phyloP scores from a whole-genome alignment of 2,888 invertebrate species.

The Odontocolon sp. region DNA sequence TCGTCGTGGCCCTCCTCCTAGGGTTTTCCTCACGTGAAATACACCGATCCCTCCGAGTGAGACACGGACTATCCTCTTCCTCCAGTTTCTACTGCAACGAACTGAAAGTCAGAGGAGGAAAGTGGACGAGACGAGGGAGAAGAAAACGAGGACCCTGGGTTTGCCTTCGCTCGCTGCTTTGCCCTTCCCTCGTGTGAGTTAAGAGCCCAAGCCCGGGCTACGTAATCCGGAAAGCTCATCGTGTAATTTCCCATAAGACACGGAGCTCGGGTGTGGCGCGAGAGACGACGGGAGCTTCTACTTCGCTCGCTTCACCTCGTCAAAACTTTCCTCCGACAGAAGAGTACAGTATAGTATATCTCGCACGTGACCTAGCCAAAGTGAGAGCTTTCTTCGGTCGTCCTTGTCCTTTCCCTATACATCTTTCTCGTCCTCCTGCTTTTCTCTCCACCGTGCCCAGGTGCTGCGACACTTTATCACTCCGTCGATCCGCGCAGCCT shows the following conservation, averaged over 20 bases:
- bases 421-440: conserved; percentile 18
- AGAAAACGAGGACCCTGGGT: conserved; percentile 2
- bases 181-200: conserved; percentile 60
- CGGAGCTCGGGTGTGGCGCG: conserved; percentile 10
- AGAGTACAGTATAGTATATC: too few relatives aligned
- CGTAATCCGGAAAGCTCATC: conserved; percentile 70
- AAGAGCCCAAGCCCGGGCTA: conserved; percentile 47
- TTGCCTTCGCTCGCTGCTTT: conserved; percentile 12
- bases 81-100: too few relatives aligned
- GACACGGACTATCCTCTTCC: too few relatives aligned
- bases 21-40: conserved; percentile 35
- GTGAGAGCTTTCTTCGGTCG: conserved; percentile 62
- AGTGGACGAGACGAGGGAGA: background rate
- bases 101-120: conserved; percentile 5
- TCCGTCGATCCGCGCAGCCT: conserved; percentile 29
- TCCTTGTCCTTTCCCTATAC: conserved; percentile 39
- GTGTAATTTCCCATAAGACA: conserved; percentile 78
- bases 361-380: conserved; percentile 40
- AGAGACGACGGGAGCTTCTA: conserved; percentile 48
- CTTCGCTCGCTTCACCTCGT: conserved; percentile 56
- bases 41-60: conserved; percentile 28
- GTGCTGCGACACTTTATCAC: conserved; percentile 48
- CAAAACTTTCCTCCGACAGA: conserved; percentile 61
- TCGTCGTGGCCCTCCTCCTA: background rate
- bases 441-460: conserved; percentile 42